Evolutionary conservation across 2,797 vertebrate species (phyloP), one percentile per base, ranked within the genome.

Genomic region (Leuciscus waleckii): DNA sequence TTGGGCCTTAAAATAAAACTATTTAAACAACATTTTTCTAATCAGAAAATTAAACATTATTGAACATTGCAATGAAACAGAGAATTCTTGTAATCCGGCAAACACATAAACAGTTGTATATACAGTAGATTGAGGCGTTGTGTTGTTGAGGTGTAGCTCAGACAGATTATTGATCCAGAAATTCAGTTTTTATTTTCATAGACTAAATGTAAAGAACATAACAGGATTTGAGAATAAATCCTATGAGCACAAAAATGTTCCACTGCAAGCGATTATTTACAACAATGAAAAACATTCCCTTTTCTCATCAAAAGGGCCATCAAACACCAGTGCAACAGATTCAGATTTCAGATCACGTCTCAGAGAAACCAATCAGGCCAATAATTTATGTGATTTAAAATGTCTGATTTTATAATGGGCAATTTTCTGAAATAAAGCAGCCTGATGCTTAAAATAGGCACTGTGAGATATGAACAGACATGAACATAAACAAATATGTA

Each of bases 201-300:
- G 93, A 94, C 93, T 95, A 95, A 95, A 95, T 95, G 94, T 94
- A 95, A 95, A 95, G 94, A 93, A 95, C 94, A 95, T 94, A 96
- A 94, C 93, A 95, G 95, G 95, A 96, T 96, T 96, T 96, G 94
- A 96, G 95, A 96, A 96, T 96, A 96, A 96, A 96, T 96, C 95
- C 95, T 91, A 95, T 90, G 92, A 94, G 94, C 95, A 96, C 95
- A 95, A 95, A 95, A 96, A 95, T 95, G 93, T 96, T 95, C 91
- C 93, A 95, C 94, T 93, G 95, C 94, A 95, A 94, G 94, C 93
- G 90, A 93, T 91, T 95, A 96, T 96, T 90, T 95, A 96, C 95
- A 96, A 92, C 92, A 92, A 94, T 93, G 91, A 93, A 87, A 92
- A 91, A 69, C 63, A 37, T 32, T 69, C 61, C 90, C 92, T 91